phyloP scores from a whole-genome alignment of 2,888 invertebrate species.

The Hydrotaea cyrtoneurina region DNA sequence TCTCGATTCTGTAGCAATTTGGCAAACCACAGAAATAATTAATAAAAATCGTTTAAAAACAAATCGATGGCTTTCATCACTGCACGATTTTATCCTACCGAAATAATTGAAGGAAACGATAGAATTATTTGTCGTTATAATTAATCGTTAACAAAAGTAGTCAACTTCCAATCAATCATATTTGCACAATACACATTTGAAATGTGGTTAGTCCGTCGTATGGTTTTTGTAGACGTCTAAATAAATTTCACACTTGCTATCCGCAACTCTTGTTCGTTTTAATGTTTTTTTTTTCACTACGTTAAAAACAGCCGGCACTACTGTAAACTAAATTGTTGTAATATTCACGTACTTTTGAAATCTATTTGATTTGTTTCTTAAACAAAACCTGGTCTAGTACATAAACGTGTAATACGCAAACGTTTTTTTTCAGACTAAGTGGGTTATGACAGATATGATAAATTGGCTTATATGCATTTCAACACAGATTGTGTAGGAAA shows the following conservation, averaged over 20 bases:
- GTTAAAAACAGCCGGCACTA: background rate
- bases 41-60: background rate
- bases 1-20: background rate
- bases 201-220: background rate
- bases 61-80: too few relatives aligned
- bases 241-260: background rate
- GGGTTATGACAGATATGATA: background rate
- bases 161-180: background rate
- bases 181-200: background rate
- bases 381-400: too few relatives aligned
- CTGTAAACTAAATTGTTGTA: background rate
- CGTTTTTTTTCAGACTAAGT: background rate
- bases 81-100: background rate
- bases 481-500: background rate
- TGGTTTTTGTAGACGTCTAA: background rate
- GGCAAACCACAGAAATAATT: background rate
- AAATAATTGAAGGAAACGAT: slow-evolving; percentile 22
- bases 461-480: background rate
- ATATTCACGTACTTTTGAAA: background rate
- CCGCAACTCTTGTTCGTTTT: background rate
- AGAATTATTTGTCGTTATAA: background rate
- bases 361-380: too few relatives aligned
- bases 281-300: background rate
- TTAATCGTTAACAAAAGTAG: background rate
- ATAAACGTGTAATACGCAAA: too few relatives aligned